Base-by-base conservation (phyloP, 2,797 vertebrate species). In the Craterocephalus amniculus region DNA sequence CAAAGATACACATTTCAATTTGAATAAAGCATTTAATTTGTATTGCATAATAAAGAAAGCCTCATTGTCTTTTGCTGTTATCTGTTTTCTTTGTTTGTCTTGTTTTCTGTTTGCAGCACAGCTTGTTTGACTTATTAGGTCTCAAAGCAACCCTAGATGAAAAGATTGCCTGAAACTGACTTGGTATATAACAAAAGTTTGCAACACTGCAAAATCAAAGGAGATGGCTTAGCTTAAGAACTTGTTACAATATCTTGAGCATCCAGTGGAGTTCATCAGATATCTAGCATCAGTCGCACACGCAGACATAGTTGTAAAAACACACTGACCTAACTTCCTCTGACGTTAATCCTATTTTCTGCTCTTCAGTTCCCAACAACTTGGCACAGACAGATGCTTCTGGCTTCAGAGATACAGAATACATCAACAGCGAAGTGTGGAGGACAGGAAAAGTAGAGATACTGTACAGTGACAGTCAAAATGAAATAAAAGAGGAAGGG, bases 181-280 rank as follows among this genome's bases (percentile, higher is more conserved):
- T 34, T 20, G 10, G 64, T 35, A 74, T 8, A n/a, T 4, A 55
- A 61, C n/a, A 55, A 43, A 63, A 58, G 14, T 32, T 49, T 34
- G 35, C 6, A 18, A 34, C 34, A 40, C 38, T 22, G 18, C n/a
- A 22, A 58, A 20, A 63, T 26, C 54, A 38, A 4, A 14, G 6
- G 24, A 35, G 29, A 48, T 24, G 56, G n/a, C 26, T 1, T 5
- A 56, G 36, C 22, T 16, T 63, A 49, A 26, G 29, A 62, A 29
- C 14, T 63, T 69, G 63, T 51, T 87, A 64, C 67, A 87, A 77
- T 87, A 79, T 85, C 78, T 66, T 38, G 56, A 66, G 60, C 38
- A 55, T 58, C 35, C 34, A 4, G 13, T 31, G 31, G 9, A 18
- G 3, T 82, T 64, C 24, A 27, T 5, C 58, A 45, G 48, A 78